Percentiles rank a stretch among this genome's conserved stretches.
Conservation (phyloP, 2,797 vertebrate genomes). For the Alectoris magna region DNA sequence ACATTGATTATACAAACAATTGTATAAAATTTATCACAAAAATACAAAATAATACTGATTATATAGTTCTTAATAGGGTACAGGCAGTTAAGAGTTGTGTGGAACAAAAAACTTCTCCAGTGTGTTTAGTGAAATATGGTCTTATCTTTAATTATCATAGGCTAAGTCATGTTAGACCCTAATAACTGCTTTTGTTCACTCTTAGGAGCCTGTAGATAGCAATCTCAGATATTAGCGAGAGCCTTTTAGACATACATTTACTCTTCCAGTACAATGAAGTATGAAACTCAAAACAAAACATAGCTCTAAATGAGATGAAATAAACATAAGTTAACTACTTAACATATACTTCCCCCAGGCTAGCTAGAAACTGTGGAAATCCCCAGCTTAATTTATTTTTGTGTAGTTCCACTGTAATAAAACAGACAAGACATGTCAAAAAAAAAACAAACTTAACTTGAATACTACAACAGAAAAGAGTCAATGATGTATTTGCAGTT, state of each 20-base stretch:
- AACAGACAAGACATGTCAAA: neutral
- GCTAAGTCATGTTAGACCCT: neutral
- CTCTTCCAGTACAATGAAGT: neutral
- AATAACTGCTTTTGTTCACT: neutral
- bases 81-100: neutral
- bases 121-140: neutral
- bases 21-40: neutral
- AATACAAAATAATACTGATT: neutral
- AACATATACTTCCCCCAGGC: neutral
- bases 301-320: neutral
- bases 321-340: neutral
- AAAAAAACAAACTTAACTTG: constrained; percentile 28
- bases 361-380: neutral
- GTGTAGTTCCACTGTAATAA: constrained; percentile 14
- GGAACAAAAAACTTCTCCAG: neutral
- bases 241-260: neutral
- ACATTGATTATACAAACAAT: neutral
- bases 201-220: neutral
- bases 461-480: constrained; percentile 1
- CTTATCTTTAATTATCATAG: neutral
- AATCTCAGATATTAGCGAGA: neutral
- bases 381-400: constrained; percentile 11
- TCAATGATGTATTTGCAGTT: neutral
- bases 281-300: neutral
- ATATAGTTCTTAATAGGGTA: neutral